Conservation (phyloP, 1,140 invertebrate genomes). For the Chlorops oryzae region DNA sequence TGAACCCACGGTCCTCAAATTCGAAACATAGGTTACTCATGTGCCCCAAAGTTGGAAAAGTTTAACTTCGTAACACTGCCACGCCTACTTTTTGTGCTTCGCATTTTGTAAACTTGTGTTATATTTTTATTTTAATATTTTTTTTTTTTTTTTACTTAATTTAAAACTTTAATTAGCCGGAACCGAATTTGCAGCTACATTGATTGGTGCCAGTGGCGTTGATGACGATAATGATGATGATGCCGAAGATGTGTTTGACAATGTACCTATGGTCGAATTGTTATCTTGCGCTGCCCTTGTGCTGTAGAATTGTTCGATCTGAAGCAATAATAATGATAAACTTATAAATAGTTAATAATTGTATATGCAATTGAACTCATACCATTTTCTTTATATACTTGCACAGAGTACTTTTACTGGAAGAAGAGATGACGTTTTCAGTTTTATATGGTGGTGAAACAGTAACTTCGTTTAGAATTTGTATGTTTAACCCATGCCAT, state of each 20-base stretch:
- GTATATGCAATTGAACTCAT: constrained; percentile 8
- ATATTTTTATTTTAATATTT: not conserved
- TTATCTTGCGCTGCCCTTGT: constrained; percentile 34
- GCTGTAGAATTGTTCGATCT: constrained; percentile 45
- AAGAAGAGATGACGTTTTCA: constrained; percentile 44
- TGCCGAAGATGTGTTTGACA: constrained; percentile 39
- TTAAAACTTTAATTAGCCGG: constrained; percentile 38
- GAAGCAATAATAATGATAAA: constrained; percentile 10
- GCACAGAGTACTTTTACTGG: constrained; percentile 41
- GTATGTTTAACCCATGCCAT: constrained; percentile 81
- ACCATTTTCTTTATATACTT: constrained; percentile 47
- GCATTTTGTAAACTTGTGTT: not conserved
- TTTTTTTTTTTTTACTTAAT: constrained; percentile 15
- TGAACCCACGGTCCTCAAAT: too few species aligned
- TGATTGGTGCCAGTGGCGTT: constrained; percentile 16
- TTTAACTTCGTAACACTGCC: too few species aligned
- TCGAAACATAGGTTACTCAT: too few species aligned
- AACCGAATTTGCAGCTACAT: constrained; percentile 37
- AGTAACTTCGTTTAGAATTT: constrained; percentile 80
- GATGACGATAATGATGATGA: constrained; percentile 39
- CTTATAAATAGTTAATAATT: constrained; percentile 1
- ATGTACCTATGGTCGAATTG: constrained; percentile 27
- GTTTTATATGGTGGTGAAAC: constrained; percentile 84
- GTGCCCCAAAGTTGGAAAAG: too few species aligned
- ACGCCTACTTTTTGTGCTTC: too few species aligned